Evolutionary conservation across 2,113 vertebrate genomes (phyloP).

Genomic region (Pygoscelis adeliae): DNA sequence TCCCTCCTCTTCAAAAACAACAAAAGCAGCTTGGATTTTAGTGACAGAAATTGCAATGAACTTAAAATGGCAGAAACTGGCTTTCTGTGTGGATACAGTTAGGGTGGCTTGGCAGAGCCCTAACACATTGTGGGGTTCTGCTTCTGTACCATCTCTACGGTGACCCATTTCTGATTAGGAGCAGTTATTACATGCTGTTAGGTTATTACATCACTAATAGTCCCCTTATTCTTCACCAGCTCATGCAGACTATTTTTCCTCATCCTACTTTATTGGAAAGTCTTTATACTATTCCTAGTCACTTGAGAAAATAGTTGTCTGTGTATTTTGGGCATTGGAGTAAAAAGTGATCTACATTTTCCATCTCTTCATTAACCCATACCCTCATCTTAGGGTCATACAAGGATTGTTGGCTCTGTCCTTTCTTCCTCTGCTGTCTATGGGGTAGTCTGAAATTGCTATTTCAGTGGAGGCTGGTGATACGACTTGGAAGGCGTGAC

Average conservation of each 20-base stretch:
- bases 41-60: neutral
- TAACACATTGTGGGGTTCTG: neutral
- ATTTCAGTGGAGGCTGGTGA: neutral
- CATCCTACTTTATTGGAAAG: neutral
- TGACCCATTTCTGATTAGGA: neutral
- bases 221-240: neutral
- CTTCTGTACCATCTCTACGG: neutral
- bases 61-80: neutral
- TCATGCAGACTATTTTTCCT: neutral
- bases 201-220: neutral
- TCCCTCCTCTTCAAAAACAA: neutral
- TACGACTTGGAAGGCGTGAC: neutral
- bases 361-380: neutral
- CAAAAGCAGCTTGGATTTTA: neutral
- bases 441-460: neutral
- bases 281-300: neutral
- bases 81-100: neutral
- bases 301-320: constrained; percentile 21
- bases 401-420: neutral
- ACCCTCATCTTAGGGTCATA: neutral
- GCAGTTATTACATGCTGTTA: neutral
- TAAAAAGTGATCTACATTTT: constrained; percentile 11
- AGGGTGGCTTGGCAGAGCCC: neutral
- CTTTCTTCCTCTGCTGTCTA: neutral
- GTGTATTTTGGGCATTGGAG: neutral